Conservation (phyloP, 1,140 invertebrate species). For the Akabosia matsudoensis region DNA sequence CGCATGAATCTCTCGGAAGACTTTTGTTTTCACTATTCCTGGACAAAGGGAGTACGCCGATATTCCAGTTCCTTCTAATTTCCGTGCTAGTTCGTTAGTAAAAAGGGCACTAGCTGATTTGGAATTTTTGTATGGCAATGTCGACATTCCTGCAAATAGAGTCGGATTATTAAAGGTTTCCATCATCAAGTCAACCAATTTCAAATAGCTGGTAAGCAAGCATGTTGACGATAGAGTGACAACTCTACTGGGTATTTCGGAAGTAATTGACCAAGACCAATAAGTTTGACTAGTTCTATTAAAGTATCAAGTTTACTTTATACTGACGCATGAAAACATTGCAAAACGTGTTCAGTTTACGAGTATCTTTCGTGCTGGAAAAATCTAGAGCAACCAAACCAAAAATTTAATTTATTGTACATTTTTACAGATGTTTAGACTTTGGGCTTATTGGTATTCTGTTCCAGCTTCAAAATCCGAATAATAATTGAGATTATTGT, state of each 20-base stretch:
- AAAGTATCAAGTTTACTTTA: no score
- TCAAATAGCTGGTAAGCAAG: conserved; percentile 52
- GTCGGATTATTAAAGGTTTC: conserved; percentile 37
- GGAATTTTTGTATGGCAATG: conserved; percentile 52
- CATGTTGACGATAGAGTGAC: conserved; percentile 48
- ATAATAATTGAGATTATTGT: no score
- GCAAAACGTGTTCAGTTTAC: no score
- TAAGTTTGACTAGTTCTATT: no score
- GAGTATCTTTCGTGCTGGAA: no score
- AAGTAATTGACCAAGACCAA: no score
- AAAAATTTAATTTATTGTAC: no score
- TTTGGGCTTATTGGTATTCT: no score
- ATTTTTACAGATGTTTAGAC: no score
- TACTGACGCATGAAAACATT: no score
- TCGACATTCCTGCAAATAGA: conserved; percentile 42
- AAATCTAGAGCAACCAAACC: no score
- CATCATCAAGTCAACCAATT: conserved; percentile 54
- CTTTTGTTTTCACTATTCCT: conserved; percentile 55
- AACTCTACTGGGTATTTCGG: conserved; percentile 49
- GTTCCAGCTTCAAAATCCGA: no score
- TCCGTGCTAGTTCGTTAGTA: conserved; percentile 48
- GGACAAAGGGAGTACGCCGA: conserved; percentile 56
- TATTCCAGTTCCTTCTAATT: conserved; percentile 51
- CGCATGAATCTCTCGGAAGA: conserved; percentile 51
- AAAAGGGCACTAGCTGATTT: conserved; percentile 52